Evolutionary conservation across 1,140 invertebrate genomes (phyloP).

Genomic region (Telenomus remus): DNA sequence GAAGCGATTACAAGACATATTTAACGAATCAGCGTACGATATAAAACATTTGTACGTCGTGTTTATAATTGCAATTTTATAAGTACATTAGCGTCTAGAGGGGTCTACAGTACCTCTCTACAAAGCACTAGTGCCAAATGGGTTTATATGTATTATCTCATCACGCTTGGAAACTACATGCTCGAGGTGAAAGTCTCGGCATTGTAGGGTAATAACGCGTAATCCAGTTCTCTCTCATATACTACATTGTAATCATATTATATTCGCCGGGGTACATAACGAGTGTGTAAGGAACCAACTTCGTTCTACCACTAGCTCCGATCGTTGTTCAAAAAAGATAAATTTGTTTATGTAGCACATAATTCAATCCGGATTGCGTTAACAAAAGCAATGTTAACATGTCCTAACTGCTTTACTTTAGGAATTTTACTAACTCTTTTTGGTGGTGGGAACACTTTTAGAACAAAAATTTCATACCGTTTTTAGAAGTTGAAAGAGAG

Average conservation of each 20-base stretch:
- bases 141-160: constrained; percentile 60
- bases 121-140: constrained; percentile 55
- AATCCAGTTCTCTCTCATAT: constrained; percentile 57
- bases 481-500: too few species aligned
- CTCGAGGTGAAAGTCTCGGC: constrained; percentile 57
- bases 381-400: too few species aligned
- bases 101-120: constrained; percentile 42
- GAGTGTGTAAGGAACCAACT: constrained; percentile 55
- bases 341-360: too few species aligned
- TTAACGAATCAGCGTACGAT: constrained; percentile 31
- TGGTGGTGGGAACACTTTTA: constrained; percentile 9
- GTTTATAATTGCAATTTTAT: constrained; percentile 53
- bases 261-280: constrained; percentile 41
- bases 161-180: constrained; percentile 58
- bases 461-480: not conserved
- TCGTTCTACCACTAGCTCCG: constrained; percentile 45
- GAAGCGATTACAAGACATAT: constrained; percentile 22
- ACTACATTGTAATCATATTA: constrained; percentile 51
- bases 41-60: constrained; percentile 46
- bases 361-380: too few species aligned
- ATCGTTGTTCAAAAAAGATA: constrained; percentile 43
- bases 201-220: constrained; percentile 57
- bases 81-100: constrained; percentile 46
- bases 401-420: too few species aligned
- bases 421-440: too few species aligned